Evolutionary conservation across 2,113 vertebrate genomes (phyloP).

Genomic region (Dinomys branickii): DNA sequence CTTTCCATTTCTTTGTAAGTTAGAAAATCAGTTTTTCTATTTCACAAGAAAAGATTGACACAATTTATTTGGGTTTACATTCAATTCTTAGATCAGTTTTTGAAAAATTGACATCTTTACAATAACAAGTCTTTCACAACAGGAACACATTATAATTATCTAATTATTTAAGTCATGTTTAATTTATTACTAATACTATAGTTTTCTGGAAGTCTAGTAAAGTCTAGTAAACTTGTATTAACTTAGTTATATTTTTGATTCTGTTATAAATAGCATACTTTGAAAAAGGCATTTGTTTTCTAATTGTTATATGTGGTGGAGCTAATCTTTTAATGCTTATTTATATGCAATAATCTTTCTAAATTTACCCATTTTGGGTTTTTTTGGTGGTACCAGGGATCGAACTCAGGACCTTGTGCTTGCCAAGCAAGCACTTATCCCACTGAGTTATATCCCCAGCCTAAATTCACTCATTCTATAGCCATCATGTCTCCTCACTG

Average conservation of each 20-base stretch:
- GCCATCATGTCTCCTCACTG: background rate
- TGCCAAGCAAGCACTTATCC: too few species aligned
- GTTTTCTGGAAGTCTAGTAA: constrained; percentile 12
- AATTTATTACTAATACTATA: background rate
- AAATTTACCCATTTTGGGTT: background rate
- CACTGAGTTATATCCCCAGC: too few species aligned
- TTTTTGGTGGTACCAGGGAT: too few species aligned
- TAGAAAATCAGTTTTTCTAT: background rate
- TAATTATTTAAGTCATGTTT: background rate
- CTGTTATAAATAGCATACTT: background rate
- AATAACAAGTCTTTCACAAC: background rate
- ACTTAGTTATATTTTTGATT: background rate
- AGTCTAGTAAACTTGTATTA: background rate
- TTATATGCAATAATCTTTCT: background rate
- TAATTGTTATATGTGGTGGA: background rate
- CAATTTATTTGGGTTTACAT: background rate
- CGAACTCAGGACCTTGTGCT: too few species aligned
- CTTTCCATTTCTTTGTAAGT: background rate
- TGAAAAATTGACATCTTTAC: background rate
- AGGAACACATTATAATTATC: background rate
- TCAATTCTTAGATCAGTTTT: background rate
- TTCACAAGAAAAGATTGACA: background rate
- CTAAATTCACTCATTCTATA: background rate
- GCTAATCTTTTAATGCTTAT: background rate
- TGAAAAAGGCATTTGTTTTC: constrained; percentile 7